Base-by-base conservation (phyloP, 2,113 vertebrate genomes). In the Pyrgilauda ruficollis region DNA sequence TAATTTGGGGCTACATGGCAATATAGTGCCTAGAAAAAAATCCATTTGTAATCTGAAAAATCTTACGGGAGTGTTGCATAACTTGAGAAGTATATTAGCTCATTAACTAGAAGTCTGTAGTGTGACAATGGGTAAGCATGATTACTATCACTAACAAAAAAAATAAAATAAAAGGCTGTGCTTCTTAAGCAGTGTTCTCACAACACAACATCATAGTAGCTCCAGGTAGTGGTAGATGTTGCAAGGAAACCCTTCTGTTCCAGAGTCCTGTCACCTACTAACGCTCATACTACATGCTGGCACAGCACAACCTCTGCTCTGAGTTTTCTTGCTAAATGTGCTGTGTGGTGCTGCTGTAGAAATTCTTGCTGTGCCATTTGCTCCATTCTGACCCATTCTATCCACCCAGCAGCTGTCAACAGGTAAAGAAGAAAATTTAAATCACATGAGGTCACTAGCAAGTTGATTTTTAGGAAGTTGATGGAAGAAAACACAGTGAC, bases 31-130 rank as follows among this genome's bases (percentile, higher is more conserved):
- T 77, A 80, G 67, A 75, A 90, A 76, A 77, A 83, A 69, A 44
- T 55, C 24, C n/a, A 35, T 90, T 64, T 85, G 37, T 61, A 86
- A 91, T 92, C 64, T 47, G 55, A 90, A 97, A 81, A 61, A 86
- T 91, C 49, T 91, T 82, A 58, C 43, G 30, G 53, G 33, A 94
- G 22, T 28, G 30, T 64, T 90, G 47, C n/a, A 30, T 92, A 63
- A 91, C 64, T 73, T 82, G 61, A 92, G 37, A 19, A 69, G 63
- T 41, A 30, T 85, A 89, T 69, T 80, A 91, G 35, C n/a, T 90
- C 31, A 35, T 90, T 94, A 93, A 49, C 13, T 77, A 47, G 47
- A 94, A 79, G 17, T 58, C 85, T 49, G 39, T 13, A 62, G 30
- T 46, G 31, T 62, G 49, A 81, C 37, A 78, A 33, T 55, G 41